Evolutionary conservation across 1,140 invertebrate species (phyloP).

Genomic region (Uloborus diversus): DNA sequence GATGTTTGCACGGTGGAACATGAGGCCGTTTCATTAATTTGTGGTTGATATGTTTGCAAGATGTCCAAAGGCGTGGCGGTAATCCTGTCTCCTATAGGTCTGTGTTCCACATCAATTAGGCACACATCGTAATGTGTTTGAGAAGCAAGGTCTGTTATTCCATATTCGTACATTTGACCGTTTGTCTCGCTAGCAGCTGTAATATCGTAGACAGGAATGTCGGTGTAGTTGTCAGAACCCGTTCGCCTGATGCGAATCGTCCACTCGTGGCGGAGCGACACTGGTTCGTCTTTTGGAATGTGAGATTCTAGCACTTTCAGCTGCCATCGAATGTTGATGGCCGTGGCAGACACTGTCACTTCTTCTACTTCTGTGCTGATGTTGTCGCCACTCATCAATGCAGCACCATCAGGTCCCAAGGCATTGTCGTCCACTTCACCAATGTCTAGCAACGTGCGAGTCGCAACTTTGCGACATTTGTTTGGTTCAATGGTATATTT

Average conservation of each 20-base stretch:
- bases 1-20: background rate
- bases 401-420: background rate
- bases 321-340: constrained; percentile 10
- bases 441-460: background rate
- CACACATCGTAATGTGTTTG: constrained; percentile 34
- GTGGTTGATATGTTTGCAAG: background rate
- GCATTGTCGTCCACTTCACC: background rate
- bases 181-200: background rate
- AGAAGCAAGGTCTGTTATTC: constrained; percentile 4
- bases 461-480: constrained; percentile 22
- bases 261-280: constrained; percentile 33
- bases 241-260: constrained; percentile 19
- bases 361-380: background rate
- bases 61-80: too few relatives aligned
- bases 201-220: constrained; percentile 44
- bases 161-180: constrained; percentile 30
- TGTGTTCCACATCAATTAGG: constrained; percentile 35
- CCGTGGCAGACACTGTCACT: background rate
- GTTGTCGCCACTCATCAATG: background rate
- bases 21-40: background rate
- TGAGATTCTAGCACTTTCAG: background rate
- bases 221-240: constrained; percentile 19
- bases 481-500: constrained; percentile 21
- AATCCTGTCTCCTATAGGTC: background rate
- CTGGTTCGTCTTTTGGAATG: background rate